A percentile compares a stretch with the other conserved stretches of the same genome.
Evolutionary conservation across 2,888 invertebrate genomes (phyloP).

Genomic region (Noctua fimbriata): DNA sequence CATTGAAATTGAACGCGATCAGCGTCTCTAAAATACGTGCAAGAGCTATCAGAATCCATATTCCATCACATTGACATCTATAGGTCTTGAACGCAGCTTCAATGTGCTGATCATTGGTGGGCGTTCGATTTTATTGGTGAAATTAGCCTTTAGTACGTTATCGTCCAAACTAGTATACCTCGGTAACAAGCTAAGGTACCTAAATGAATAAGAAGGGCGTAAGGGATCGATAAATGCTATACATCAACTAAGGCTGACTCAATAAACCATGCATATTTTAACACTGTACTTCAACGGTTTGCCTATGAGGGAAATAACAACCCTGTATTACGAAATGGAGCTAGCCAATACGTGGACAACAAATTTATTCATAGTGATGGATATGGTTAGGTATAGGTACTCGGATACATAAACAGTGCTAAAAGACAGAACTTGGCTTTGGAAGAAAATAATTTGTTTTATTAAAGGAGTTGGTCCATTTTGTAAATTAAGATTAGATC

Average conservation of each 20-base stretch:
- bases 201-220: neutral
- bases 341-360: neutral
- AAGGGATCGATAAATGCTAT: neutral
- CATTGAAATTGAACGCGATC: neutral
- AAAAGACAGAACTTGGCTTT: neutral
- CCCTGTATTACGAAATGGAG: neutral
- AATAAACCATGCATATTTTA: constrained; percentile 16
- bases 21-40: neutral
- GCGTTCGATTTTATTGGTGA: neutral
- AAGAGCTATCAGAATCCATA: neutral
- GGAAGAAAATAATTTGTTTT: too few relatives aligned
- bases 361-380: neutral
- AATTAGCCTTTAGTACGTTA: neutral
- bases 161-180: neutral
- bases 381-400: neutral
- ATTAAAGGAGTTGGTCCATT: too few relatives aligned
- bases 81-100: neutral
- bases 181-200: neutral
- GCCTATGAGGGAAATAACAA: neutral
- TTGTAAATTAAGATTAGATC: too few relatives aligned
- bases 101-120: neutral
- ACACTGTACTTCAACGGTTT: neutral
- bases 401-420: neutral
- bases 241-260: neutral
- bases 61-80: neutral